phyloP scores from a whole-genome alignment of 2,113 vertebrate genomes.

The Pampusana beccarii region DNA sequence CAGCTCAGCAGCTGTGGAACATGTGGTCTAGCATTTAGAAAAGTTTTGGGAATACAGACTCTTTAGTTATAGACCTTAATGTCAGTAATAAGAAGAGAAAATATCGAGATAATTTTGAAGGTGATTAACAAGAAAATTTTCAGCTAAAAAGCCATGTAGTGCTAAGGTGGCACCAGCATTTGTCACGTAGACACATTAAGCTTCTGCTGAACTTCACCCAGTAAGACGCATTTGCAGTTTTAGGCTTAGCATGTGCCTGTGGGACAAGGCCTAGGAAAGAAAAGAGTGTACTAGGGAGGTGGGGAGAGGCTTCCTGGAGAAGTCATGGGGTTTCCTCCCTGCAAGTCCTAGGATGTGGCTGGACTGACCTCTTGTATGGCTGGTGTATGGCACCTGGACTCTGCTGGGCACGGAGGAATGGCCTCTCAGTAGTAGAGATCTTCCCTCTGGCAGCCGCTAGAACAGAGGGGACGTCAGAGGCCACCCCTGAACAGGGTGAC shows the following conservation, averaged over 20 bases:
- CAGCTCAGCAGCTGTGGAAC: not conserved
- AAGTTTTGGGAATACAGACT: not conserved
- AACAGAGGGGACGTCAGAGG: not conserved
- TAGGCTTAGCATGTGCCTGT: not conserved
- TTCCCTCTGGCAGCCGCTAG: not conserved
- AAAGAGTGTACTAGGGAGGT: not conserved
- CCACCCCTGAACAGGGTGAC: not conserved
- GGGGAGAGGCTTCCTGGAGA: not conserved
- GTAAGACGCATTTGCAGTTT: not conserved
- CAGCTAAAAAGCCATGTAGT: not conserved
- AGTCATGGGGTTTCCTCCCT: not conserved
- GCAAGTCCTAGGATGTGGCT: not conserved
- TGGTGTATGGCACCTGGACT: not conserved
- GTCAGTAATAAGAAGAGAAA: not conserved
- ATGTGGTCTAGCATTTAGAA: not conserved
- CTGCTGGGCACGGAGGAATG: accelerated
- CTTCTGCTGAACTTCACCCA: not conserved
- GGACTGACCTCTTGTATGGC: not conserved
- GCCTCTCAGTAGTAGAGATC: not conserved
- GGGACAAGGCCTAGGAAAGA: not conserved
- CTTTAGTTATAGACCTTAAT: not conserved
- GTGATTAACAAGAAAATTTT: not conserved
- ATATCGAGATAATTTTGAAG: not conserved
- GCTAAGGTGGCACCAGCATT: not conserved
- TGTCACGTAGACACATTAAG: not conserved